Conservation (phyloP, 2,113 vertebrate species). For the Athene noctua region DNA sequence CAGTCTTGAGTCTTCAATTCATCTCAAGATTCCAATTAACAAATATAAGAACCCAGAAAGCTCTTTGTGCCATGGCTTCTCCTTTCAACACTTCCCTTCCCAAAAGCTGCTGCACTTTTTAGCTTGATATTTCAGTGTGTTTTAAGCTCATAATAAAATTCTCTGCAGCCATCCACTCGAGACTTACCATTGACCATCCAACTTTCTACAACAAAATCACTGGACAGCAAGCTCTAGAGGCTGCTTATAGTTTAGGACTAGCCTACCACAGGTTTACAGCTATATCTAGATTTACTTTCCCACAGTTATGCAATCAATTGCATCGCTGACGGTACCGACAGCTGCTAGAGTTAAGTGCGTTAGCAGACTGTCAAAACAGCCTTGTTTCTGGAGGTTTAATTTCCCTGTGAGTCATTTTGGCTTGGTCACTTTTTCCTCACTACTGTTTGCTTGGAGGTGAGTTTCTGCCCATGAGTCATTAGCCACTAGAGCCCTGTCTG, state of each 20-base stretch:
- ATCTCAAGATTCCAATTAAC: not conserved
- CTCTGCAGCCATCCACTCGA: not conserved
- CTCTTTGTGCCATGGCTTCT: not conserved
- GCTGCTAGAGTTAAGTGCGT: not conserved
- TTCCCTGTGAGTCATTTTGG: conserved; percentile 12
- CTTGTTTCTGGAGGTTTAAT: not conserved
- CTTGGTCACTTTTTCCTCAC: conserved; percentile 13
- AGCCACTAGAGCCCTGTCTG: not conserved
- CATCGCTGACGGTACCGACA: not conserved
- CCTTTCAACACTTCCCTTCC: not conserved
- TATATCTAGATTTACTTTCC: not conserved
- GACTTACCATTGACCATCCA: not conserved
- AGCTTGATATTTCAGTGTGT: not conserved
- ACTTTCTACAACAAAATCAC: not conserved
- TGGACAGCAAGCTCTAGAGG: not conserved
- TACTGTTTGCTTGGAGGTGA: not conserved
- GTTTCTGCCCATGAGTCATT: not conserved
- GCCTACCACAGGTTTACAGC: not conserved
- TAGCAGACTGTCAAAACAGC: not conserved
- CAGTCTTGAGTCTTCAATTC: not conserved
- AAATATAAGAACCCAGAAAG: not conserved
- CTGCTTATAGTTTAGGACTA: not conserved
- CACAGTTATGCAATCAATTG: not conserved
- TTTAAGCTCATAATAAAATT: not conserved
- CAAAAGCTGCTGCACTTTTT: not conserved